These are phyloP conservation scores for Isoperla grammatica DNA, from an alignment of 2,888 invertebrate genomes.

Conservation along the genomic window DNA sequence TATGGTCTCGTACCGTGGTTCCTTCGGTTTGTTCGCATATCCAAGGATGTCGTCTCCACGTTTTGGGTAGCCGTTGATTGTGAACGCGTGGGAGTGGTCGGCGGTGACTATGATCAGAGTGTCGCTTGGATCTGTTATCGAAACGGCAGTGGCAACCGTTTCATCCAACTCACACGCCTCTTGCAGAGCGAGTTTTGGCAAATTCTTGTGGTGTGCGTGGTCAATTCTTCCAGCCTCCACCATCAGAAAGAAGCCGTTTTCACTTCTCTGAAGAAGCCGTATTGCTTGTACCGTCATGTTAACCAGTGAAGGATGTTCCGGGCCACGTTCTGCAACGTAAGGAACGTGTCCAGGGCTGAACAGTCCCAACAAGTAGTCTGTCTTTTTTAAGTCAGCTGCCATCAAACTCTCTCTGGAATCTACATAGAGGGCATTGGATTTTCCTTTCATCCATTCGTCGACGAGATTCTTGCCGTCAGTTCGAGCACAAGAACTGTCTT, in stretches of 20 bases:
- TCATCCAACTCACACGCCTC: conserved; percentile 59
- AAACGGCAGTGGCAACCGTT: conserved; percentile 52
- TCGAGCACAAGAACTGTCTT: conserved; percentile 43
- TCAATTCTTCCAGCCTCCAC: conserved; percentile 60
- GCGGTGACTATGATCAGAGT: conserved; percentile 63
- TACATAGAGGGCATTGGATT: conserved; percentile 41
- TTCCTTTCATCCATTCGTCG: conserved; percentile 47
- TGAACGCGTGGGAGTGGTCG: conserved; percentile 58
- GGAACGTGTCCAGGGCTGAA: conserved; percentile 54
- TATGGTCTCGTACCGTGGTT: conserved; percentile 51
- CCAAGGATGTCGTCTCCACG: conserved; percentile 54
- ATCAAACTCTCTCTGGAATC: conserved; percentile 43
- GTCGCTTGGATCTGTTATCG: conserved; percentile 47
- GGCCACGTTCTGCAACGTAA: conserved; percentile 48
- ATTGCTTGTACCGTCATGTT: conserved; percentile 57
- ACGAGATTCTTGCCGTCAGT: conserved; percentile 53
- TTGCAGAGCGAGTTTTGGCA: conserved; percentile 53
- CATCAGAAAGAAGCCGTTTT: conserved; percentile 52
- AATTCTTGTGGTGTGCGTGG: conserved; percentile 59
- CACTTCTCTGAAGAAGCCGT: conserved; percentile 45
- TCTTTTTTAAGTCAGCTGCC: conserved; percentile 41
- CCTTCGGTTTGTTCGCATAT: conserved; percentile 42
- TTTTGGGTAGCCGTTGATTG: conserved; percentile 57
- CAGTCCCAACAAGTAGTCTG: conserved; percentile 48
- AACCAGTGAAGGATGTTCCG: conserved; percentile 50